Conservation (phyloP, 2,888 invertebrate genomes). For the Eustalomyia histrio region DNA sequence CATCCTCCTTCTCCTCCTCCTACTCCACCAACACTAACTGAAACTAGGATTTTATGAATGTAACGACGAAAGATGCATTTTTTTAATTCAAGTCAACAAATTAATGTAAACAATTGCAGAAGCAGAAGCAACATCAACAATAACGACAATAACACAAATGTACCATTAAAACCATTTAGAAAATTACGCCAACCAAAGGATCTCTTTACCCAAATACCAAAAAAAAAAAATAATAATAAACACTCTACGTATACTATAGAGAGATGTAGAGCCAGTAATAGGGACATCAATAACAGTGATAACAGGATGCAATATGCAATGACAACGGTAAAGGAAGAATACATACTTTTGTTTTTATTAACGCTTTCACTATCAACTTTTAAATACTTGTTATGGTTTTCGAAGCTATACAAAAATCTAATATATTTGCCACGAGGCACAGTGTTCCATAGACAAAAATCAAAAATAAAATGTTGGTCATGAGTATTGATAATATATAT, state of each 20-base stretch:
- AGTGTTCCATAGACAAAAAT: too few species aligned
- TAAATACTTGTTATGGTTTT: too few species aligned
- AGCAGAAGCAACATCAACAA: slow-evolving; percentile 14
- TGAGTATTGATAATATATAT: too few species aligned
- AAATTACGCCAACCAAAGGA: slow-evolving; percentile 38
- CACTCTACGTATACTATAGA: too few species aligned
- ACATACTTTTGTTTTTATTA: neutral
- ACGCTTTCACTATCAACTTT: too few species aligned
- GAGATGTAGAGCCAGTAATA: slow-evolving; percentile 9
- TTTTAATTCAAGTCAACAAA: slow-evolving; percentile 37
- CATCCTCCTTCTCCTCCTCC: too few species aligned
- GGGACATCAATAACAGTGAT: slow-evolving; percentile 29
- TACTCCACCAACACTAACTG: too few species aligned
- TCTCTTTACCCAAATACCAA: slow-evolving; percentile 20
- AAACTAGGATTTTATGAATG: neutral
- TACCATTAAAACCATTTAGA: slow-evolving; percentile 45
- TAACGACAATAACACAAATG: slow-evolving; percentile 29
- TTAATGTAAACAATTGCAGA: slow-evolving; percentile 21
- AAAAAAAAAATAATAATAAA: neutral
- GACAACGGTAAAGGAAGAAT: neutral
- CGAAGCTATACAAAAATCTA: too few species aligned
- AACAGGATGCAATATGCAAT: neutral
- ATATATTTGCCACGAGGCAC: too few species aligned
- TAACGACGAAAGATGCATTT: slow-evolving; percentile 6
- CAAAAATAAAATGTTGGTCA: too few species aligned